Conservation (phyloP, 2,888 invertebrate species). For the Hartigia nigra region DNA sequence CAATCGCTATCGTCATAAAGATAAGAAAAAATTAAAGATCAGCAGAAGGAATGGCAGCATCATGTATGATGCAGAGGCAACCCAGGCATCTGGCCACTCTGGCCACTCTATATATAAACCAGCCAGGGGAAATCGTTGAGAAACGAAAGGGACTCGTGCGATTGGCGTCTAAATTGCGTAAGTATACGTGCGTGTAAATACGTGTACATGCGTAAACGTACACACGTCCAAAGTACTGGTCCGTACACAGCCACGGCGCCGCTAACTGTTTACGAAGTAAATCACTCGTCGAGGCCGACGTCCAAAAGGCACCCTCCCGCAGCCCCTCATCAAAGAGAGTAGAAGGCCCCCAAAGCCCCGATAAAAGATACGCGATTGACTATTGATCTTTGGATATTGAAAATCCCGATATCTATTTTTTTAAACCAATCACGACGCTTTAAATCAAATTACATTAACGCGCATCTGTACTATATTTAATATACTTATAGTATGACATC, state of each 20-base stretch:
- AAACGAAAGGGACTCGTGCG: constrained; percentile 5
- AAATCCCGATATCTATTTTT: background rate
- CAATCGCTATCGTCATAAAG: background rate
- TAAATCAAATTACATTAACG: background rate
- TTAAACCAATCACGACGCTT: background rate
- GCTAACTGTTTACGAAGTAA: constrained; percentile 22
- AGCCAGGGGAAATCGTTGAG: constrained; percentile 3
- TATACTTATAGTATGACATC: background rate
- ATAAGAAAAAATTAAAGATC: background rate
- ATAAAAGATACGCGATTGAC: constrained; percentile 1
- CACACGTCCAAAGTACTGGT: background rate
- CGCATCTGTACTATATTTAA: background rate
- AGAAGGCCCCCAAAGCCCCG: background rate
- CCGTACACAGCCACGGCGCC: constrained; percentile 12
- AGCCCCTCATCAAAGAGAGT: constrained; percentile 5
- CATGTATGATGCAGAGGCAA: background rate
- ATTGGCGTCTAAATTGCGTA: background rate
- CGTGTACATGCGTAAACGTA: constrained; percentile 1
- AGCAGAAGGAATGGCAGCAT: background rate
- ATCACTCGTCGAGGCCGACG: constrained; percentile 22
- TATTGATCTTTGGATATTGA: background rate
- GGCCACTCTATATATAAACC: constrained; percentile 8
- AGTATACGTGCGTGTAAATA: background rate
- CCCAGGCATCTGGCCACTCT: constrained; percentile 7
- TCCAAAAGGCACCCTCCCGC: constrained; percentile 9